Percentiles rank a stretch among this genome's conserved stretches.
These are phyloP conservation scores for Dichetophora obliterata DNA, from an alignment of 2,888 invertebrate species.

Conservation along the genomic window DNA sequence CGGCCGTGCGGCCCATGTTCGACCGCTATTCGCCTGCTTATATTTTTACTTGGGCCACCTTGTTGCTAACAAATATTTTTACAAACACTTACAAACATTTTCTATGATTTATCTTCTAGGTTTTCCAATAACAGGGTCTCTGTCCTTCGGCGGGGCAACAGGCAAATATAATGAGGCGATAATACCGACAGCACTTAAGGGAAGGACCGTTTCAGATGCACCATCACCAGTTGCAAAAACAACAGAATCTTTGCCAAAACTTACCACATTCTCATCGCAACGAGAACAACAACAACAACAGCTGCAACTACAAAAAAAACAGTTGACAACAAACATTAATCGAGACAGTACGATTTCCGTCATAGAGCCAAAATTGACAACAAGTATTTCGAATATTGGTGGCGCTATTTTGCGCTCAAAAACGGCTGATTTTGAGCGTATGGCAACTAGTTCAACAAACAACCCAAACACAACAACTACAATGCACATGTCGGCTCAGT, in stretches of 20 bases:
- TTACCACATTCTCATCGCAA: constrained; percentile 41
- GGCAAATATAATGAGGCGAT: constrained; percentile 11
- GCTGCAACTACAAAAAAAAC: constrained; percentile 8
- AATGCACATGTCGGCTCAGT: constrained; percentile 1
- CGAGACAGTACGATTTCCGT: not conserved
- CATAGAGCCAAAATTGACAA: constrained; percentile 69
- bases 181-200: not conserved
- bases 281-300: constrained; percentile 6
- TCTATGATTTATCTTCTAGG: constrained; percentile 31
- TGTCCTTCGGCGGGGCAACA: constrained; percentile 46
- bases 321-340: not conserved
- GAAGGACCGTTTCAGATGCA: not conserved
- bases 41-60: too few species aligned
- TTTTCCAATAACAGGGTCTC: constrained; percentile 50
- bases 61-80: too few species aligned
- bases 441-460: constrained; percentile 45
- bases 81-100: too few species aligned
- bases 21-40: too few species aligned
- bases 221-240: not conserved
- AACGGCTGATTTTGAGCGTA: constrained; percentile 77
- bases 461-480: constrained; percentile 5
- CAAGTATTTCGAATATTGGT: constrained; percentile 77
- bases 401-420: constrained; percentile 77
- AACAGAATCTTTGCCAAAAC: constrained; percentile 27
- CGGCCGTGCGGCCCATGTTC: too few species aligned